Evolutionary conservation across 1,140 invertebrate genomes (phyloP), one percentile per base, ranked within the genome.

Genomic region (Halesus radiatus): DNA sequence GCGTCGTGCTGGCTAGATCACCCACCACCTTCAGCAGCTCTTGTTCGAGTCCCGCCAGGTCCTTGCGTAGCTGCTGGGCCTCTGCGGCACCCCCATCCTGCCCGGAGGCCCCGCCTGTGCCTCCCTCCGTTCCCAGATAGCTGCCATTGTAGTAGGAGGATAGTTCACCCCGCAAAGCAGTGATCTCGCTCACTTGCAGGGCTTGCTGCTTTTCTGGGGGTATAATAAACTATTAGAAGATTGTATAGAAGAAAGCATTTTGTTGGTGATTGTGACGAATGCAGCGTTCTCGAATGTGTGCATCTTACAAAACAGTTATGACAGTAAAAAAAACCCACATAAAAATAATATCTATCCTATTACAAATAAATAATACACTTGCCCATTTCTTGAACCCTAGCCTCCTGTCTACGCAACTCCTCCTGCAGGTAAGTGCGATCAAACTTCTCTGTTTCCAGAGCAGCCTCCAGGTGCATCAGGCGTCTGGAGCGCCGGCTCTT

Each of bases 341-440:
- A 22, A 13, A 73, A 73, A n/a, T 26, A 15, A 8, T 26, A 13
- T 26, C 29, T 4, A 10, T 8, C 53, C 22, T 72, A 52, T 18
- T 29, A 56, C 16, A 50, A 23, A 32, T 18, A 66, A 15, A 22
- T 7, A 50, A 26, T 0, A n/a, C 15, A 60, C 52, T 15, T 53
- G 81, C 82, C 82, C 53, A 83, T 62, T 29, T 83, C 82, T 15
- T 76, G 29, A n/a, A 81, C 62, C 52, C 53, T 79, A 13, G 6
- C 50, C 16, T 4, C 29, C 32, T 73, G 73, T 26, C 80, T 8
- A 4, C 66, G 37, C 10, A 83, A 29, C 70, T 83, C 82, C 23
- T 83, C 82, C 53, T 83, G 80, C 20, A 83, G 75, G 32, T 73
- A 83, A 20, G 56, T 80, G 13, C 78, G 60, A 66, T 83, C 82